Conservation (phyloP, 1,140 invertebrate species). For the Trialeurodes vaporariorum region DNA sequence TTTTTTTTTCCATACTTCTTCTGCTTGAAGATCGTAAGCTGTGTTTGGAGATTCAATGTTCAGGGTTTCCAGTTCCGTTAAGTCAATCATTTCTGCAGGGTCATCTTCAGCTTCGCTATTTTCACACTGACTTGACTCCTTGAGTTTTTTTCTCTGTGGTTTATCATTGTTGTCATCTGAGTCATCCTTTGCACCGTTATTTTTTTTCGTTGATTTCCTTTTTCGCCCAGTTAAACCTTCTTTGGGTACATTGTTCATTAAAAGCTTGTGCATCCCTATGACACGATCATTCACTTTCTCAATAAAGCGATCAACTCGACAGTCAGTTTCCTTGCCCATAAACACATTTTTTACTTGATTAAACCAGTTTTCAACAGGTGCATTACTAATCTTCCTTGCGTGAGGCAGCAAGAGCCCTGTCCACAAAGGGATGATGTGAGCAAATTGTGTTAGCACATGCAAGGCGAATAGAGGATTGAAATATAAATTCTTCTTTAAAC, state of each 20-base stretch:
- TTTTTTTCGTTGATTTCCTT: neutral
- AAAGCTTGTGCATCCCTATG: neutral
- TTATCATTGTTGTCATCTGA: too few species aligned
- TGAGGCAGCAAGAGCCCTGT: neutral
- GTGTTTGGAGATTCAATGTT: too few species aligned
- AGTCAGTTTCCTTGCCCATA: neutral
- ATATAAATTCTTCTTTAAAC: neutral
- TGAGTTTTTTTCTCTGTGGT: too few species aligned
- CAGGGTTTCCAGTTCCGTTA: too few species aligned
- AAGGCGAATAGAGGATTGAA: neutral
- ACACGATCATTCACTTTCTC: neutral
- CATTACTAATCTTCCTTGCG: neutral
- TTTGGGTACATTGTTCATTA: neutral
- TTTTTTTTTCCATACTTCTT: neutral
- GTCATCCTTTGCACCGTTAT: neutral
- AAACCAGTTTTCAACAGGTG: neutral
- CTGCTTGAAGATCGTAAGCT: neutral
- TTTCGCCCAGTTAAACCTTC: too few species aligned
- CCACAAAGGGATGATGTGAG: neutral
- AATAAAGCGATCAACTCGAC: neutral
- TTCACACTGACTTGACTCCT: too few species aligned
- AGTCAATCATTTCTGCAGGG: too few species aligned
- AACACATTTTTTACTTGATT: neutral
- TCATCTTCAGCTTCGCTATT: too few species aligned
- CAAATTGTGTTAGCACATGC: neutral